Percentiles rank a stretch among this genome's conserved stretches.
Evolutionary conservation across 2,797 vertebrate species (phyloP).

Genomic region (Tragopan temminckii): DNA sequence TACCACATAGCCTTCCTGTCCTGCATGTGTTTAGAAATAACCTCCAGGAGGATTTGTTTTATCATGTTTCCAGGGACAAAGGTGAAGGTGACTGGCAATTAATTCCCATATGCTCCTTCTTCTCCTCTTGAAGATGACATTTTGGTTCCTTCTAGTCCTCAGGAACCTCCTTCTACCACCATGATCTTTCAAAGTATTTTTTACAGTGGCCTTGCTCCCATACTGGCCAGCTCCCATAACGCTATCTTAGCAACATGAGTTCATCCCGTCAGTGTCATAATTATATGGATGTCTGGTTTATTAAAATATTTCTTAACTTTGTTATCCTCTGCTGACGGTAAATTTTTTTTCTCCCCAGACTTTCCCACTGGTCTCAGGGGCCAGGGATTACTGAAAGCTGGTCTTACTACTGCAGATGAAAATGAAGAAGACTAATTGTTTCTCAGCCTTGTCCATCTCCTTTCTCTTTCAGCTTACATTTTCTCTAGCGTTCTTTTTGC

Average conservation of each 20-base stretch:
- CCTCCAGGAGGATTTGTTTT: background rate
- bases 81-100: background rate
- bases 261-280: background rate
- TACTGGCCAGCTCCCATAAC: background rate
- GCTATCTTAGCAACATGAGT: background rate
- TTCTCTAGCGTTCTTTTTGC: background rate
- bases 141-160: background rate
- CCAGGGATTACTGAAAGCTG: background rate
- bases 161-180: background rate
- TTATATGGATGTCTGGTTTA: background rate
- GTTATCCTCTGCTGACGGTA: background rate
- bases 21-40: background rate
- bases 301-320: background rate
- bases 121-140: background rate
- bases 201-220: background rate
- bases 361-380: background rate
- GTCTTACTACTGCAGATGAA: background rate
- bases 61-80: background rate
- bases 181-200: background rate
- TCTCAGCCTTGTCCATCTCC: background rate
- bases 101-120: background rate
- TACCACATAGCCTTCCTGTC: background rate
- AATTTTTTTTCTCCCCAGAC: background rate
- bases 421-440: accelerated
- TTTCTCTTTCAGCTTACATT: background rate